These are phyloP conservation scores for Pangasius macronema DNA, from an alignment of 2,797 vertebrate genomes.

Conservation along the genomic window DNA sequence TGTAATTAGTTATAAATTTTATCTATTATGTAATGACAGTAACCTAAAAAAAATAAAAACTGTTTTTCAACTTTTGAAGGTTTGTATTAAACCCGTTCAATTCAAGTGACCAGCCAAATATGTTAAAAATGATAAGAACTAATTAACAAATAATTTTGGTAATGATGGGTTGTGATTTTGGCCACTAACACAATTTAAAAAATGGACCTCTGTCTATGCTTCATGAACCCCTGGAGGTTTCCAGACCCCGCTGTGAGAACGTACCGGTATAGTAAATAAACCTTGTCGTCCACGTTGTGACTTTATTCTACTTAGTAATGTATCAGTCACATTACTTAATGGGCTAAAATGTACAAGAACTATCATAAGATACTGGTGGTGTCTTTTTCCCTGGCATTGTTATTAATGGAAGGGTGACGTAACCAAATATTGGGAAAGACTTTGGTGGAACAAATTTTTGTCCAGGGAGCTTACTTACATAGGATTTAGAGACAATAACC, in stretches of 20 bases:
- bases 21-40: neutral
- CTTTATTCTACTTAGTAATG: too few relatives aligned
- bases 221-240: neutral
- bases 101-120: neutral
- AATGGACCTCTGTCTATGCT: neutral
- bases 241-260: neutral
- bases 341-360: neutral
- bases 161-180: neutral
- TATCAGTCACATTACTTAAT: too few relatives aligned
- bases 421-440: neutral
- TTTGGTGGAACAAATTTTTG: neutral
- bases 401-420: neutral
- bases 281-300: too few relatives aligned
- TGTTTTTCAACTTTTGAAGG: neutral
- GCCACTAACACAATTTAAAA: neutral
- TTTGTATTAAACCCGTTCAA: neutral
- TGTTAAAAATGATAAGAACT: neutral
- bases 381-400: neutral
- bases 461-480: neutral
- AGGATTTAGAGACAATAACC: neutral
- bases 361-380: neutral
- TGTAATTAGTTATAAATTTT: neutral
- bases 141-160: neutral
- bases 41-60: neutral
- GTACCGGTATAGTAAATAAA: too few relatives aligned